Percentiles rank a stretch among this genome's conserved stretches.
Evolutionary conservation across 2,797 vertebrate species (phyloP).

Genomic region (Acridotheres tristis): DNA sequence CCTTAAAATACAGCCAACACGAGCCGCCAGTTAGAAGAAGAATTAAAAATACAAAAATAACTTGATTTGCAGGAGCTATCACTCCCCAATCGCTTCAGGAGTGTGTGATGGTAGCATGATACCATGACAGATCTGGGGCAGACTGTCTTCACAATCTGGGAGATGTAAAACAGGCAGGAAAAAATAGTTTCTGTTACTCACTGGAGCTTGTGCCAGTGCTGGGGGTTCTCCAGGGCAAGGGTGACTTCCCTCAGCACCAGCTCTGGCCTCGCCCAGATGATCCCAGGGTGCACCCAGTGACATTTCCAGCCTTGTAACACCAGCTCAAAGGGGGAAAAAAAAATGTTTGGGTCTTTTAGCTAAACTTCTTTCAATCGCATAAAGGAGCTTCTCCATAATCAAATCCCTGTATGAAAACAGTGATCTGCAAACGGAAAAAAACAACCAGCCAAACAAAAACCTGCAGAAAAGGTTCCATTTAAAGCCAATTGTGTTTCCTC

Average conservation of each 20-base stretch:
- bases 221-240: not conserved
- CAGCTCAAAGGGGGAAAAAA: not conserved
- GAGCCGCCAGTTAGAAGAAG: conserved; percentile 6
- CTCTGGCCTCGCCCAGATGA: not conserved
- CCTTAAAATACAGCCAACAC: not conserved
- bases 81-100: not conserved
- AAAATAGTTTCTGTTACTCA: not conserved
- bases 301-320: not conserved
- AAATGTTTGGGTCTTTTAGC: not conserved
- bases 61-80: not conserved
- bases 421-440: no score
- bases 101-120: not conserved
- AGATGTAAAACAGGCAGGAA: not conserved
- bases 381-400: not conserved
- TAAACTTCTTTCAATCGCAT: not conserved
- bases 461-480: not conserved
- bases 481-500: not conserved
- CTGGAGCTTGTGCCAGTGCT: not conserved
- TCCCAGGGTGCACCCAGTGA: not conserved
- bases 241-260: not conserved
- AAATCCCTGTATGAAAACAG: not conserved
- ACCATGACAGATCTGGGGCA: not conserved
- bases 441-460: not conserved
- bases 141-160: not conserved
- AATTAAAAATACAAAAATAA: conserved; percentile 28